These are phyloP conservation scores for Puntigrus tetrazona DNA, from an alignment of 2,113 vertebrate species.

Conservation along the genomic window DNA sequence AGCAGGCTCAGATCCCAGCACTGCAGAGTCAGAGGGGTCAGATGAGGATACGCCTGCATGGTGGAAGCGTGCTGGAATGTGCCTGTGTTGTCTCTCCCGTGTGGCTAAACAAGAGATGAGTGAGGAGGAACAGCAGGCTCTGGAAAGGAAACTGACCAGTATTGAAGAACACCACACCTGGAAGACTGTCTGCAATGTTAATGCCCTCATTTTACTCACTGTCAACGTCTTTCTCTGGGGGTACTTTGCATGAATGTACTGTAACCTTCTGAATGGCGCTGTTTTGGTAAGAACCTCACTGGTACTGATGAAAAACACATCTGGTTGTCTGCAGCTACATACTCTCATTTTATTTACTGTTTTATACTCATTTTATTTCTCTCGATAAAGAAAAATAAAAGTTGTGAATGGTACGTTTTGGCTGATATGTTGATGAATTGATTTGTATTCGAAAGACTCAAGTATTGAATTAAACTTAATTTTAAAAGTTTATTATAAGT, in stretches of 20 bases:
- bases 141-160: conserved; percentile 76
- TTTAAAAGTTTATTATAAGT: background rate
- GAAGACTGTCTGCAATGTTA: conserved; percentile 80
- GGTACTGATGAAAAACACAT: background rate
- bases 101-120: conserved; percentile 53
- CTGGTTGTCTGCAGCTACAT: background rate
- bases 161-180: conserved; percentile 81
- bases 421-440: background rate
- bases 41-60: conserved; percentile 52
- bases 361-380: too few species aligned
- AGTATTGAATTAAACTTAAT: background rate
- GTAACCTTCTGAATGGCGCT: background rate
- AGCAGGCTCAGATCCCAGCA: background rate
- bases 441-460: background rate
- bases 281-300: background rate
- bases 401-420: background rate
- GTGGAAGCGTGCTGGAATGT: conserved; percentile 72
- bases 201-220: conserved; percentile 82
- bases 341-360: background rate
- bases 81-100: conserved; percentile 81
- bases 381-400: too few species aligned
- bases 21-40: background rate
- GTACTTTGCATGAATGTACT: conserved; percentile 75
- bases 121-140: conserved; percentile 66
- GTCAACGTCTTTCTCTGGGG: conserved; percentile 90